phyloP scores from a whole-genome alignment of 2,888 invertebrate species.

The Yponomeuta malinellus region DNA sequence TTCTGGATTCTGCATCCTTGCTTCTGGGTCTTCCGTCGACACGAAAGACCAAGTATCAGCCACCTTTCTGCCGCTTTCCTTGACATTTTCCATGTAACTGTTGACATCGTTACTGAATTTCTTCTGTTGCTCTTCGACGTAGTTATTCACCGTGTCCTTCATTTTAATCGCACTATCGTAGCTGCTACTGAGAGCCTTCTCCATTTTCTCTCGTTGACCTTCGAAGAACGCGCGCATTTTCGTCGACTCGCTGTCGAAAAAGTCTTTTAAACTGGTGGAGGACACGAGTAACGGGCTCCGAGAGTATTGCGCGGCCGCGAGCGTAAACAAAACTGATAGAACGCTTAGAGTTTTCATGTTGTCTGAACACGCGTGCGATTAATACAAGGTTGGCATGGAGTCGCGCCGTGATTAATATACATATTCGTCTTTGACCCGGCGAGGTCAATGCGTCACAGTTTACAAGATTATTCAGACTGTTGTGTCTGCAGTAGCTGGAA shows the following conservation, averaged over 20 bases:
- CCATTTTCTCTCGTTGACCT: slow-evolving; percentile 30
- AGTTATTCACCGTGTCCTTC: slow-evolving; percentile 42
- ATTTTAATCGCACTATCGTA: slow-evolving; percentile 37
- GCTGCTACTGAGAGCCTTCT: slow-evolving; percentile 31
- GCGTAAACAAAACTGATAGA: background rate
- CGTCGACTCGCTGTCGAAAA: background rate
- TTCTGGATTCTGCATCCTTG: slow-evolving; percentile 47
- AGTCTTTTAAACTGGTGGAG: background rate
- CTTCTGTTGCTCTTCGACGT: slow-evolving; percentile 45
- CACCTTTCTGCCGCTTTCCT: slow-evolving; percentile 39
- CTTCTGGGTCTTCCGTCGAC: slow-evolving; percentile 31
- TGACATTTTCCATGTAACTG: slow-evolving; percentile 42
- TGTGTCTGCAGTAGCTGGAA: slow-evolving; percentile 10
- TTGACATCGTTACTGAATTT: slow-evolving; percentile 42
- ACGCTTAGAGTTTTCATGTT: background rate
- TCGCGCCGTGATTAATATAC: slow-evolving; percentile 2
- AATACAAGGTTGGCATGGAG: background rate
- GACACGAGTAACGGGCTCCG: background rate
- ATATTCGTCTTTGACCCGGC: background rate
- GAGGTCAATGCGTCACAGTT: slow-evolving; percentile 10
- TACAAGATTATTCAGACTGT: slow-evolving; percentile 6
- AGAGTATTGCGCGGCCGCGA: background rate
- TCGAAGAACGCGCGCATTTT: slow-evolving; percentile 36
- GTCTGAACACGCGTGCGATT: background rate
- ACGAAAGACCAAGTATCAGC: slow-evolving; percentile 41